These are phyloP conservation scores for Cataglyphis hispanica DNA, from an alignment of 1,140 invertebrate genomes.

Conservation along the genomic window DNA sequence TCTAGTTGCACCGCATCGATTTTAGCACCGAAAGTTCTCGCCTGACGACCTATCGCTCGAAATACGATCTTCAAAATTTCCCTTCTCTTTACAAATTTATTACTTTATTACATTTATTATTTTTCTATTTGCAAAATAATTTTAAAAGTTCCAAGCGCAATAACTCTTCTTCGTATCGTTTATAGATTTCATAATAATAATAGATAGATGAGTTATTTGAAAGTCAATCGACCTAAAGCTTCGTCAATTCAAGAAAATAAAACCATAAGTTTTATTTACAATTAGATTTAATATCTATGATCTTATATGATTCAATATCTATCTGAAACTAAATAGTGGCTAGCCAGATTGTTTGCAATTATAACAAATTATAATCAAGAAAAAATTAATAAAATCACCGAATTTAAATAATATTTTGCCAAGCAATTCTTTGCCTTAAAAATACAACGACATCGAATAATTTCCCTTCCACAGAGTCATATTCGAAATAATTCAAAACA, in stretches of 20 bases:
- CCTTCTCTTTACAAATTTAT: not conserved
- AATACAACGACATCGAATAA: not conserved
- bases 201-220: not conserved
- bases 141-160: not conserved
- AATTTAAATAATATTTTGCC: not conserved
- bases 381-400: not conserved
- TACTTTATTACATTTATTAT: not conserved
- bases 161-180: not conserved
- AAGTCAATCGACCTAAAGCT: not conserved
- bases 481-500: not conserved
- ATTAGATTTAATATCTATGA: not conserved
- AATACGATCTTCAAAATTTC: conserved; percentile 42
- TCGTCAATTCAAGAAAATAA: not conserved
- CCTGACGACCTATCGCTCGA: not conserved
- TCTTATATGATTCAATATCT: not conserved
- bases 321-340: not conserved
- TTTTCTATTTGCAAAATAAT: not conserved
- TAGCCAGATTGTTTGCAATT: not conserved
- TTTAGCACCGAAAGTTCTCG: conserved; percentile 29
- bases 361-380: not conserved
- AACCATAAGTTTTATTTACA: not conserved
- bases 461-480: not conserved
- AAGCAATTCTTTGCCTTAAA: not conserved
- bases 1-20: conserved; percentile 60
- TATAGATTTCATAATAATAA: not conserved